Evolutionary conservation across 2,113 vertebrate species (phyloP).

Genomic region (Zosterops lateralis): DNA sequence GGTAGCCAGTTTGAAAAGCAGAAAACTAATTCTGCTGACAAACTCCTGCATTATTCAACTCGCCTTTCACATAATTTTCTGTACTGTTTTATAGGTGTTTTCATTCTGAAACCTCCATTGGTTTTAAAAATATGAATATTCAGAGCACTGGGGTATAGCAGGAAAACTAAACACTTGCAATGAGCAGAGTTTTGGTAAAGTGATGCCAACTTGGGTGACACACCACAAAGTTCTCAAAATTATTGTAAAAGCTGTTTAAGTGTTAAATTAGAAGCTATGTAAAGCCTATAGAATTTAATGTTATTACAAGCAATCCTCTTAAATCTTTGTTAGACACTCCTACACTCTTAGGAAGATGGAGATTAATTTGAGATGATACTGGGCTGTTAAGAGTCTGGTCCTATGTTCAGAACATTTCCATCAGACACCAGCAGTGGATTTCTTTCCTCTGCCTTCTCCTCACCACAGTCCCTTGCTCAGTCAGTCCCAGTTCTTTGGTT

Average conservation of each 20-base stretch:
- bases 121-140: not conserved
- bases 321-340: not conserved
- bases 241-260: not conserved
- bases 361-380: not conserved
- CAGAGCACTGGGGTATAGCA: not conserved
- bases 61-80: not conserved
- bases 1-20: not conserved
- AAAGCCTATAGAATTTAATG: not conserved
- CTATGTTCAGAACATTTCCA: not conserved
- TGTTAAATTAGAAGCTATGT: not conserved
- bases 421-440: not conserved
- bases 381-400: not conserved
- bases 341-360: not conserved
- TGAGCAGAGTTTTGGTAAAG: not conserved
- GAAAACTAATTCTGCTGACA: not conserved
- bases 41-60: not conserved
- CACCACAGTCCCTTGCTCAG: not conserved
- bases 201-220: not conserved
- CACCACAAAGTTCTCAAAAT: not conserved
- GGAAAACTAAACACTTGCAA: not conserved
- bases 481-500: not conserved
- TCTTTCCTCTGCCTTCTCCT: not conserved
- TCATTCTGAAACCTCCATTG: not conserved
- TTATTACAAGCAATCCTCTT: not conserved
- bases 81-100: not conserved